phyloP scores from a whole-genome alignment of 2,113 vertebrate genomes.

The Spilogale gracilis region DNA sequence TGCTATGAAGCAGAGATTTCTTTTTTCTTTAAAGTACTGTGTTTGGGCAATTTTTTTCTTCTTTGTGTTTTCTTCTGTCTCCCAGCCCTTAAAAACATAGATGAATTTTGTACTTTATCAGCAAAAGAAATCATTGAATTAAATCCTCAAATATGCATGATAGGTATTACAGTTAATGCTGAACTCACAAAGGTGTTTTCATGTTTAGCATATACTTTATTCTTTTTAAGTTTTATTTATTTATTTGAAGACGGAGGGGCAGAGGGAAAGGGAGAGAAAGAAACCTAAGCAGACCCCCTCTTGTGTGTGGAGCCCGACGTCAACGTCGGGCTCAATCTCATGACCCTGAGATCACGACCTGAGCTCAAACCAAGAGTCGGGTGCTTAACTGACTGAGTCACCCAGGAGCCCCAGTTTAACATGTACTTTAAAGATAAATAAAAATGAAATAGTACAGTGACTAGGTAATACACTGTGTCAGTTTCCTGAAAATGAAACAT shows the following conservation, averaged over 20 bases:
- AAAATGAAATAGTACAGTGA: background rate
- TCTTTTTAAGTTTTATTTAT: background rate
- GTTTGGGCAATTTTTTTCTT: background rate
- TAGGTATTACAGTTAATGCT: slow-evolving; percentile 9
- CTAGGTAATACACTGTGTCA: background rate
- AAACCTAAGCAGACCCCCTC: background rate
- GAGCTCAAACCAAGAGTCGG: background rate
- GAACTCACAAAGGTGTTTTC: background rate
- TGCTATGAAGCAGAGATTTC: fast-evolving
- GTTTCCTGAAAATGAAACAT: slow-evolving; percentile 7
- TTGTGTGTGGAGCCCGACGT: background rate
- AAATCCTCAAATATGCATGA: background rate
- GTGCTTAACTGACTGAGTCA: background rate
- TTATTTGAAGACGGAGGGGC: background rate
- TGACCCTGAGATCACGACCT: background rate
- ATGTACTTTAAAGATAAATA: background rate
- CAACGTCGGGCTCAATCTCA: background rate
- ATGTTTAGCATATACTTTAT: background rate
- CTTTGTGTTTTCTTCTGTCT: background rate
- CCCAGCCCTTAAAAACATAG: background rate
- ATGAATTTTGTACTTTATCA: background rate
- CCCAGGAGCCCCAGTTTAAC: background rate
- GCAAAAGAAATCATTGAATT: slow-evolving; percentile 3
- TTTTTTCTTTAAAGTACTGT: background rate
- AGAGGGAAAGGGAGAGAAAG: background rate